Evolutionary conservation across 2,797 vertebrate species (phyloP).

Genomic region (Semotilus atromaculatus): DNA sequence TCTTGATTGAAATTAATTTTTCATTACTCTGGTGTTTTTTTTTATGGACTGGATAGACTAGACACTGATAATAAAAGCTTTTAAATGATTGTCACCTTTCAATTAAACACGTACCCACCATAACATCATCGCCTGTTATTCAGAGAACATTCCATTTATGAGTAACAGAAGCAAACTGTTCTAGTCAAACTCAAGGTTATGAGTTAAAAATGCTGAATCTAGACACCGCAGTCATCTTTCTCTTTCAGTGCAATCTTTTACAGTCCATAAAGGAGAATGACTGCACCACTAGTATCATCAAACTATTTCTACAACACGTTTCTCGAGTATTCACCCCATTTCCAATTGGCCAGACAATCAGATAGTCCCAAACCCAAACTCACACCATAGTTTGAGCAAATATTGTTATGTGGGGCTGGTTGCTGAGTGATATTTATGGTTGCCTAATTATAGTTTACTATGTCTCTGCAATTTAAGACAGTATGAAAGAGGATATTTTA

Average conservation of each 20-base stretch:
- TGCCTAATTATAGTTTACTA: background rate
- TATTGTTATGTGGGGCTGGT: background rate
- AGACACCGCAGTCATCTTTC: background rate
- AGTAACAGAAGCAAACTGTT: background rate
- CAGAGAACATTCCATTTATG: background rate
- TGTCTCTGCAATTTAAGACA: background rate
- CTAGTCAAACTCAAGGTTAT: background rate
- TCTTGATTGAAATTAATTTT: background rate
- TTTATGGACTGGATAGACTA: background rate
- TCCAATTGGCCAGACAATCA: background rate
- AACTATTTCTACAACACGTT: background rate
- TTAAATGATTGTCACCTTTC: background rate
- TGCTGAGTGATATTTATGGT: background rate
- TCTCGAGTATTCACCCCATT: background rate
- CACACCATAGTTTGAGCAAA: background rate
- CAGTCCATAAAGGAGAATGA: background rate
- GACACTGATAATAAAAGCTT: background rate
- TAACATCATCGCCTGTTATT: background rate
- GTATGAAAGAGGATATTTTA: background rate
- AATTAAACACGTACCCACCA: background rate
- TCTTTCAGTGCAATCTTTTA: background rate
- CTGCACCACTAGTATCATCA: background rate
- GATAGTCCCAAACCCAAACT: background rate
- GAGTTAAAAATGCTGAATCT: background rate
- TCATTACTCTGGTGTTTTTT: background rate